Evolutionary conservation across 1,140 invertebrate species (phyloP), one percentile per base, ranked within the genome.

Genomic region (Trachymyrmex septentrionalis): DNA sequence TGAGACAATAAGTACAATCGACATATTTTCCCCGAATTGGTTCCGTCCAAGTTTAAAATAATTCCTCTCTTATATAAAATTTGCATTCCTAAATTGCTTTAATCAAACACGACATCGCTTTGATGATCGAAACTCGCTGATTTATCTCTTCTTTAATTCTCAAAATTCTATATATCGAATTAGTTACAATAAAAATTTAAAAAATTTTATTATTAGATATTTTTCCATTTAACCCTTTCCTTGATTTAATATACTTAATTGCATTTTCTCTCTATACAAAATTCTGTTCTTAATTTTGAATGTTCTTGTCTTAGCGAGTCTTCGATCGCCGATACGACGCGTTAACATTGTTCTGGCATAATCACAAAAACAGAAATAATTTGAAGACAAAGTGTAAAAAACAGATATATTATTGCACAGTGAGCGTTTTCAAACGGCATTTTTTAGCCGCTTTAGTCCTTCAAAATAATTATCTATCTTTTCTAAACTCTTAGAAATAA

Each of bases 351-450:
- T 55, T 10, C 6, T 38, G 55, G 27, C 9, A 59, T 7, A 10
- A 24, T 59, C n/a, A 6, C 80, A 48, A 75, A 38, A 50, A 84
- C 27, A 73, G 7, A 75, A 61, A 34, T 16, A 30, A 73, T 21
- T 30, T 14, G 24, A 34, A 34, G 19, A 75, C 34, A 75, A 84
- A 73, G 16, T 50, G 44, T 55, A 84, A 75, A 84, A 81, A 66
- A 57, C 38, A 44, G 27, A 72, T 48, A 78, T 76, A 66, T 84
- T 92, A 92, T 92, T 92, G 92, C 92, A 93, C 91, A 89, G 30
- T 89, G 86, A 88, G 86, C 63, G 59, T 87, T 90, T 44, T 53
- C 21, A 44, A 48, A 63, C 69, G 44, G 19, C 63, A 44, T 82
- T 81, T 38, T 67, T 24, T 24, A 4, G 12, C 55, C 85, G 57